Evolutionary conservation across 1,140 invertebrate genomes (phyloP), one percentile per base, ranked within the genome.

Genomic region (Drosophila persimilis): DNA sequence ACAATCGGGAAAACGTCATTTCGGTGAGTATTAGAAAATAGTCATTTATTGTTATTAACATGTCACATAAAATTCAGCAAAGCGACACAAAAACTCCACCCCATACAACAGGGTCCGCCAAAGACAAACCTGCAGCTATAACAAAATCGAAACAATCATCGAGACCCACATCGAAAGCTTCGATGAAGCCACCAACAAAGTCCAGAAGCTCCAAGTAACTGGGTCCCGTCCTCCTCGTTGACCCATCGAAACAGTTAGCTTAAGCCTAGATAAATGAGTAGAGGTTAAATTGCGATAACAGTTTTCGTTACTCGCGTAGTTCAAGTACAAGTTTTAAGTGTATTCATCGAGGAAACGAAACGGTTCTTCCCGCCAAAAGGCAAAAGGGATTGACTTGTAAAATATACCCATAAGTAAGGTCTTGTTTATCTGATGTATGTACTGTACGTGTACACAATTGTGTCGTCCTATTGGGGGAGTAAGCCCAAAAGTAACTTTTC

Each of bases 241-340:
- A 48, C 55, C 60, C 54, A 35, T 41, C 22, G 39, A 56, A 46
- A 56, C 63, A 60, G 35, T 56, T 55, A 22, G 50, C 41, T 60
- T 73, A 73, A 70, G 79, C 65, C 60, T 66, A 62, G 62, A 13
- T 13, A 39, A 39, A 5, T 59, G 77, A 73, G 59, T 60, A 46
- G 45, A 56, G 73, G 62, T 58, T 74, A 56, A 77, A 48, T 59
- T 57, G 56, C 74, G 77, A 56, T 70, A 73, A 63, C 75, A 65
- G 53, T 73, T 59, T 58, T 56, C 24, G 50, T 59, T 46, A 59
- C 50, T 57, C 51, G 48, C 15, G 35, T 24, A 39, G 35, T 39
- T 39, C 9, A 52, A 52, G 60, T 24, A 41, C 39, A 54, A 71
- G 58, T 69, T 69, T 44, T 17, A 50, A 69, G 69, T 52, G 56